Evolutionary conservation across 2,888 invertebrate genomes (phyloP), one percentile per base, ranked within the genome.

Genomic region (Monoplex corrugatus): DNA sequence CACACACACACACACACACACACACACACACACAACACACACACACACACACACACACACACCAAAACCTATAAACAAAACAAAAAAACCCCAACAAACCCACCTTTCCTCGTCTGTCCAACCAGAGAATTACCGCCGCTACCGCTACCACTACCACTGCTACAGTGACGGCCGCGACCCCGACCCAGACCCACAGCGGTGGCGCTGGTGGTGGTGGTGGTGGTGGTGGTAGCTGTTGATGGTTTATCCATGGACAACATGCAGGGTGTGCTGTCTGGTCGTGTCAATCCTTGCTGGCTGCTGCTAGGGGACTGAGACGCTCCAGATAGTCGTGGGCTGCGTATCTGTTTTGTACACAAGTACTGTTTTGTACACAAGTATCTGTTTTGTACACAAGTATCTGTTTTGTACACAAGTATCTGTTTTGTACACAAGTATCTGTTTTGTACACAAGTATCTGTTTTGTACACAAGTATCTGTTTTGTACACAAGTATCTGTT

Each of bases 91-190:
- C 5, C 5, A 10, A 68, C n/a, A 23, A 43, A 43, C 75, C 38
- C 75, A 75, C 75, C 75, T 75, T 38, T 10, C 16, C 75, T 35
- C 16, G 75, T 19, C 0, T 35, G 38, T 38, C 75, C 75, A 10
- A 28, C 23, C 32, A 19, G n/a, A 72, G 32, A 50, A 38, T 23
- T 43, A 89, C 90, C 6, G 80, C 87, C 13, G 91, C 92, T 35
- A 91, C 68, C 16, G 89, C 91, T 91, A 92, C 92, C 68, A 91
- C 82, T 91, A 89, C 84, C 92, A 91, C 87, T 93, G 92, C 82
- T 87, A 6, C 85, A 23, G 3, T 91, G 91, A 23, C 92, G 89
- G 45, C 93, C 93, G 23, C 91, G 90, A n/a, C 91, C 89, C 8
- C 89, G 84, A n/a, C 35, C 86, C 83, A 16, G 3, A 32, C 72